Percentiles rank a stretch among this genome's conserved stretches.
These are phyloP conservation scores for Ophthalmolycus amberensis DNA, from an alignment of 2,113 vertebrate genomes.

Conservation along the genomic window DNA sequence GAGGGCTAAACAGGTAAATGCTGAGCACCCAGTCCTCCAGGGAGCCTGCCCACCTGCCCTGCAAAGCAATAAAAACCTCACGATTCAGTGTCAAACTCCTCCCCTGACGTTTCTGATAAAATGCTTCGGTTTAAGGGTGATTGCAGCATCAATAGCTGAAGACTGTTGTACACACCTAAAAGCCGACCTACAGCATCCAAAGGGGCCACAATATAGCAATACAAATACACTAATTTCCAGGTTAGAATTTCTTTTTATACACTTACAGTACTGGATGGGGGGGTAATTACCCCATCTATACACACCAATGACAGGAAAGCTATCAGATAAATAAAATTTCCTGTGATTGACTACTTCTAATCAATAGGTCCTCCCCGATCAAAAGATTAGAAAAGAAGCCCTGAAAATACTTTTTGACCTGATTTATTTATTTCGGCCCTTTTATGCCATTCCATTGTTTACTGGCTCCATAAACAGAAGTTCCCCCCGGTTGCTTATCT, in stretches of 20 bases:
- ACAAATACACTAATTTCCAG: constrained; percentile 11
- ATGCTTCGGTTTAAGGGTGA: neutral
- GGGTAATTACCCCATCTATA: neutral
- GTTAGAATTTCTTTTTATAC: neutral
- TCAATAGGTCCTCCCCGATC: neutral
- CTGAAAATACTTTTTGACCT: neutral
- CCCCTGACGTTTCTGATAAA: neutral
- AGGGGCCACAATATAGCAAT: constrained; percentile 46
- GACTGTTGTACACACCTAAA: neutral
- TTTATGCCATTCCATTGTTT: neutral
- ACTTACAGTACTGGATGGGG: neutral
- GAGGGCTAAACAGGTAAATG: neutral
- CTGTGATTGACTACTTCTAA: constrained; percentile 11
- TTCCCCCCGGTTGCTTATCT: neutral
- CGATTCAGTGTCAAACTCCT: constrained; percentile 37
- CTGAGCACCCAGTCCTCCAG: neutral
- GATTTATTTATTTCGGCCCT: neutral
- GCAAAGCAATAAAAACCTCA: constrained; percentile 68
- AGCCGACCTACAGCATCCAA: neutral
- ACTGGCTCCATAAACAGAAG: neutral
- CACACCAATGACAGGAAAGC: constrained; percentile 7
- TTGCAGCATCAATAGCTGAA: neutral
- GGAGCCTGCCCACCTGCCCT: constrained; percentile 19
- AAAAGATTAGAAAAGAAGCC: neutral
- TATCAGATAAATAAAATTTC: neutral